A percentile compares a stretch with the other conserved stretches of the same genome.
Conservation (phyloP, 2,113 vertebrate genomes). For the Rhinolophus ferrumequinum region DNA sequence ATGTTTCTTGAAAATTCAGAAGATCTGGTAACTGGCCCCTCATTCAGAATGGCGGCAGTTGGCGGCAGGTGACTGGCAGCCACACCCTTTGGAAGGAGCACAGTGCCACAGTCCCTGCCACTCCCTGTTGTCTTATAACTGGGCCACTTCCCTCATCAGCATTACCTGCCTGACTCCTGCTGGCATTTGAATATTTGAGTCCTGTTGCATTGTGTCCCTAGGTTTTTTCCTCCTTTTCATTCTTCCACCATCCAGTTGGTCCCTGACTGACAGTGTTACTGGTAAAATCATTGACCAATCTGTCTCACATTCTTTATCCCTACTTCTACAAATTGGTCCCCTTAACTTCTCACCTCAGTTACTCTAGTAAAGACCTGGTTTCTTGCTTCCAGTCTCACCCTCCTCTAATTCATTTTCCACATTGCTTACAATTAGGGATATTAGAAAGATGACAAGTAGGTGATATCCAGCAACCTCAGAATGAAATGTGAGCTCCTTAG, state of each 20-base stretch:
- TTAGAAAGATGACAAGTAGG: not conserved
- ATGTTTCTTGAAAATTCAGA: not conserved
- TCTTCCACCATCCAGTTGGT: not conserved
- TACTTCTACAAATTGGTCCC: not conserved
- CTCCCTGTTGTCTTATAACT: not conserved
- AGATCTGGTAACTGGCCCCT: not conserved
- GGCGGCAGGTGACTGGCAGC: not conserved
- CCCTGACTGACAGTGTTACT: not conserved
- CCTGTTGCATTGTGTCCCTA: not conserved
- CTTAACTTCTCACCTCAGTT: not conserved
- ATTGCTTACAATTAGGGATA: not conserved
- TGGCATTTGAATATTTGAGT: not conserved
- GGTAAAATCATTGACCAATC: not conserved
- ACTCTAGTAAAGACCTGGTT: not conserved
- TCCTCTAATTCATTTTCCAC: not conserved
- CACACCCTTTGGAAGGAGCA: not conserved
- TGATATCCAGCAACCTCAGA: not conserved
- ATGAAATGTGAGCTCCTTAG: not conserved
- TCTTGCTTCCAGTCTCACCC: not conserved
- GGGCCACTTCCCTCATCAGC: not conserved
- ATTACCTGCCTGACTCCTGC: not conserved
- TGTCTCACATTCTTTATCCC: not conserved
- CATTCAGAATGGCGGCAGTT: not conserved
- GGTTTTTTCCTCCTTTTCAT: not conserved
- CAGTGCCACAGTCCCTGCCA: too few relatives aligned